Evolutionary conservation across 2,113 vertebrate genomes (phyloP).

Genomic region (Alethe castanea): DNA sequence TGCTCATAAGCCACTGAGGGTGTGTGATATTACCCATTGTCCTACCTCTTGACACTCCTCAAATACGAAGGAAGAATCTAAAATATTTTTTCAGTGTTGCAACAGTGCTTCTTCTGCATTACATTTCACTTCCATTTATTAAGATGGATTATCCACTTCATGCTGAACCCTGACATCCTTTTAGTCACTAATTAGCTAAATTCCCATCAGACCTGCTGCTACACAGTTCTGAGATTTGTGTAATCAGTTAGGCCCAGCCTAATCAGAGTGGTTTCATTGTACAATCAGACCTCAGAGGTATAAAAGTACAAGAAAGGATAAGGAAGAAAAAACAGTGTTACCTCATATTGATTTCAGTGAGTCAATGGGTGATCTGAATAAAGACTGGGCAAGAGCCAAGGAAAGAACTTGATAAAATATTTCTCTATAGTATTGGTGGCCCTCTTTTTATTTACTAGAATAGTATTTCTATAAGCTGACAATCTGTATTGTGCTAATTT

Average conservation of each 20-base stretch:
- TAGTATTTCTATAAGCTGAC: neutral
- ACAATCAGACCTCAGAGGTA: neutral
- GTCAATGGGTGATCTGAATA: neutral
- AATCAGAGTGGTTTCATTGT: neutral
- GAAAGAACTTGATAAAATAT: neutral
- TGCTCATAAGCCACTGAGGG: neutral
- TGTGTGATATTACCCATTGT: neutral
- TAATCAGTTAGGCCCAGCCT: neutral
- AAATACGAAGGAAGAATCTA: neutral
- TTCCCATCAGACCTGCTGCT: neutral
- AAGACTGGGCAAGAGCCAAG: neutral
- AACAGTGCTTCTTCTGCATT: neutral
- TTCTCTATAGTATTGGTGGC: neutral
- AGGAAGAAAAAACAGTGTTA: neutral
- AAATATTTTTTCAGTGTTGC: neutral
- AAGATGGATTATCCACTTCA: neutral
- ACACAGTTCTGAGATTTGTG: neutral
- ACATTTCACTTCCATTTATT: neutral
- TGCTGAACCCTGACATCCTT: conserved; percentile 1
- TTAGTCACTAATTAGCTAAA: conserved; percentile 20
- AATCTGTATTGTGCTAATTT: neutral
- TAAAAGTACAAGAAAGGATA: neutral
- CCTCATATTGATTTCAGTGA: neutral
- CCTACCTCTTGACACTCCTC: neutral
- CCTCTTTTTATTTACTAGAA: neutral